phyloP scores from a whole-genome alignment of 2,797 vertebrate species.

The Psittacula echo region DNA sequence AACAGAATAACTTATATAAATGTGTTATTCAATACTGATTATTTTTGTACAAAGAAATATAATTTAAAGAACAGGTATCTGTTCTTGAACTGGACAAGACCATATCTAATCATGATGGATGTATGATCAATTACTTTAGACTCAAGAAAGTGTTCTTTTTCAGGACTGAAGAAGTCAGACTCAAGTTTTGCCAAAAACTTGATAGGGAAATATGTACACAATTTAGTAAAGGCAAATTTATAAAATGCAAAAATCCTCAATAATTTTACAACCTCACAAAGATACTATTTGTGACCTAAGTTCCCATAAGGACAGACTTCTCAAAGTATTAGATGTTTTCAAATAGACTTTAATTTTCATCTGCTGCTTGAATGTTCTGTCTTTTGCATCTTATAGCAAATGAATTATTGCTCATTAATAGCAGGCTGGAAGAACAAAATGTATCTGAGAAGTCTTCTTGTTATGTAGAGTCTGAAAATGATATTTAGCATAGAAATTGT shows the following conservation, averaged over 20 bases:
- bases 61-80: background rate
- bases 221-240: background rate
- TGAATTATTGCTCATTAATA: slow-evolving; percentile 34
- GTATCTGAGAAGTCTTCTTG: slow-evolving; percentile 13
- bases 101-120: background rate
- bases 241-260: background rate
- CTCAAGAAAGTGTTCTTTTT: background rate
- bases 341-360: background rate
- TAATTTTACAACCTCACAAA: background rate
- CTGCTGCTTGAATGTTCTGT: background rate
- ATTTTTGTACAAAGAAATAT: background rate
- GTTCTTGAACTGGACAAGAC: background rate
- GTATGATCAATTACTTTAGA: background rate
- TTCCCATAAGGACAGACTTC: background rate
- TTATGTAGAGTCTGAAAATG: slow-evolving; percentile 13
- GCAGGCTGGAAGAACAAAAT: slow-evolving; percentile 32
- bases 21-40: background rate
- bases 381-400: background rate
- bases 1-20: background rate
- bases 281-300: background rate
- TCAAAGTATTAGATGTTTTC: background rate
- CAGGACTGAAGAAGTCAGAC: background rate
- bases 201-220: background rate
- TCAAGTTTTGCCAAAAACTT: background rate
- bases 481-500: slow-evolving; percentile 3